Evolutionary conservation across 2,888 invertebrate genomes (phyloP), one percentile per base, ranked within the genome.

Genomic region (Rotaria sp.): DNA sequence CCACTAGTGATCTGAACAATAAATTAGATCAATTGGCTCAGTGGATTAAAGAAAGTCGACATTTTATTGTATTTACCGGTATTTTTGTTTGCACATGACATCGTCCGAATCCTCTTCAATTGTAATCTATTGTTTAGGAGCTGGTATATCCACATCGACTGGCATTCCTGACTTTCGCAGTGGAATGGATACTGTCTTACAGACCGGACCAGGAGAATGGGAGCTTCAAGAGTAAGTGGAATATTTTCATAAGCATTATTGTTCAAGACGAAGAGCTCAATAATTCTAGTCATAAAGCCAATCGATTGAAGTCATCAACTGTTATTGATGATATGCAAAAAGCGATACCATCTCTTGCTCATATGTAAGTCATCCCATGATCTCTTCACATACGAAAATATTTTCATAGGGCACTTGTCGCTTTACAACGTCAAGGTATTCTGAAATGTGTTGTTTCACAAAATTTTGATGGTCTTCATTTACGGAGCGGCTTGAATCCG

Each of bases 91-190:
- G 11, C 26, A 55, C 10, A 24, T 8, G 8, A 10, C 24, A 24
- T 24, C 8, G 3, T 24, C 26, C 24, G 3, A 55, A 55, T 55
- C 10, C 10, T 11, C 5, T 24, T 38, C 24, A 11, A 45, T 84
- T 8, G 2, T 11, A 4, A 35, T 41, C 30, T 2, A n/a, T 85
- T 45, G 30, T 85, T 45, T 85, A 89, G 90, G 90, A 30, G 90
- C 90, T 50, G 90, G 90, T 1, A 89, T 90, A 48, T 89, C 89
- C 30, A 90, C 90, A 8, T 88, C 89, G 38, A 89, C 90, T 18
- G 90, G 90, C 7, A 89, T 90, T 85, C 89, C 89, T 21, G 90
- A 90, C 80, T 90, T 89, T 87, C 86, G 89, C 88, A 85, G 89
- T 89, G 35, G 89, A 89, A 88, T 90, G 90, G 90, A 90, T 89